Conservation (phyloP, 2,888 invertebrate species). For the Apodemia zela region DNA sequence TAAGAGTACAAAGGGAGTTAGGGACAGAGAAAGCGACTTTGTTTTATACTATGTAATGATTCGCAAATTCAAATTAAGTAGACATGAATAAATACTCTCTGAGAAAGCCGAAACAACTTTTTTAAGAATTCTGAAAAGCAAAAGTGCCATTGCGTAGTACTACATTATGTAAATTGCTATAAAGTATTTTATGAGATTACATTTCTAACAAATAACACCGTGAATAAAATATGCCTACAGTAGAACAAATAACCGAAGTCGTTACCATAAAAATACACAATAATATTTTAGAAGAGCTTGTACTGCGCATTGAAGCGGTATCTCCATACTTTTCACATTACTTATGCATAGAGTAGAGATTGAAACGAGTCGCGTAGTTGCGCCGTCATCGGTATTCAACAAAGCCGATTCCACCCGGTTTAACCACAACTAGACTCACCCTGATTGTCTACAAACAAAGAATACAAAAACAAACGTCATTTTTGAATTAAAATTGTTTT, state of each 20-base stretch:
- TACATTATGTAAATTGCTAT: slow-evolving; percentile 15
- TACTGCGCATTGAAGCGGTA: slow-evolving; percentile 60
- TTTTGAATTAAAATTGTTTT: slow-evolving; percentile 33
- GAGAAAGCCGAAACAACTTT: neutral
- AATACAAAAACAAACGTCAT: slow-evolving; percentile 40
- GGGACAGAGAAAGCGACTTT: no score
- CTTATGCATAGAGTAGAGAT: slow-evolving; percentile 79
- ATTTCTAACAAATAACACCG: slow-evolving; percentile 8
- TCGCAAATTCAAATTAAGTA: neutral
- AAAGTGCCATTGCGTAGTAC: neutral
- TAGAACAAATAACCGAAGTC: slow-evolving; percentile 57
- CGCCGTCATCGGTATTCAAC: slow-evolving; percentile 71
- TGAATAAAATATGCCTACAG: slow-evolving; percentile 21
- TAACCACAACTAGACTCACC: slow-evolving; percentile 58
- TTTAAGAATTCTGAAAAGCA: neutral
- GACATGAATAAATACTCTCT: neutral
- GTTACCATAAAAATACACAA: slow-evolving; percentile 70
- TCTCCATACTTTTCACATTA: slow-evolving; percentile 78
- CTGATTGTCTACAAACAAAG: slow-evolving; percentile 68
- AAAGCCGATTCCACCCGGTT: slow-evolving; percentile 55
- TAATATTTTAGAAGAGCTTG: slow-evolving; percentile 67
- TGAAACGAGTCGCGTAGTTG: slow-evolving; percentile 70
- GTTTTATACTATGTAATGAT: no score
- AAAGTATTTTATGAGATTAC: slow-evolving; percentile 14
- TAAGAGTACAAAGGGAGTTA: no score